Conservation (phyloP, 2,797 vertebrate species). For the Crocodylus rhombifer region DNA sequence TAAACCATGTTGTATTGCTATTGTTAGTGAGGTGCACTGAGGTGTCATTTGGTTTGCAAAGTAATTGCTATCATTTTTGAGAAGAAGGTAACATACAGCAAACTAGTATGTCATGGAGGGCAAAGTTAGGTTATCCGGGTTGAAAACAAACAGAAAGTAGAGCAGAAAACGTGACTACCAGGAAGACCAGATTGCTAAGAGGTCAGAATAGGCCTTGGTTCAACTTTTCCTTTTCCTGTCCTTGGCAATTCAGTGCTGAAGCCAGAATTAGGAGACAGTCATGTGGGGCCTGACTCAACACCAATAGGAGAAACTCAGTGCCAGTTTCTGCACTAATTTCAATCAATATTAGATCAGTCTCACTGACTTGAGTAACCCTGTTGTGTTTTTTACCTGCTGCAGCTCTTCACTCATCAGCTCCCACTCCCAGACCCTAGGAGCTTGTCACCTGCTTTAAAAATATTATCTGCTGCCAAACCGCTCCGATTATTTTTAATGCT, state of each 20-base stretch:
- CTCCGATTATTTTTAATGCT: accelerated
- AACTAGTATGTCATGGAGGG: background rate
- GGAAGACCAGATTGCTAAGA: constrained; percentile 28
- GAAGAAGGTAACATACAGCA: background rate
- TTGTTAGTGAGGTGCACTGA: background rate
- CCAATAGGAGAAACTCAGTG: background rate
- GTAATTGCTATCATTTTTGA: background rate
- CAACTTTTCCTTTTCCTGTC: background rate
- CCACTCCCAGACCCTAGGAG: background rate
- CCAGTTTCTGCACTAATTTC: accelerated
- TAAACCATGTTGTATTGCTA: background rate
- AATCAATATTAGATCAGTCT: background rate
- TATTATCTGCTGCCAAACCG: background rate
- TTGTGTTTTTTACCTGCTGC: background rate
- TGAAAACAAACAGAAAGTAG: background rate
- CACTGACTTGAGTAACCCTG: background rate
- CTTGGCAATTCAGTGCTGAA: background rate
- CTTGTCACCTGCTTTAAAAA: background rate
- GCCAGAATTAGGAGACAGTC: background rate
- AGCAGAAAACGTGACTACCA: background rate
- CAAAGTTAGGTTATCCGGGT: constrained; percentile 8
- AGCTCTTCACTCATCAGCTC: accelerated
- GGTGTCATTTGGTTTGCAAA: background rate
- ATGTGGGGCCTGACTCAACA: background rate
- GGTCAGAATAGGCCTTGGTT: background rate